A percentile compares a stretch with the other conserved stretches of the same genome.
These are phyloP conservation scores for Chirona hameri DNA, from an alignment of 2,888 invertebrate genomes.

Conservation along the genomic window DNA sequence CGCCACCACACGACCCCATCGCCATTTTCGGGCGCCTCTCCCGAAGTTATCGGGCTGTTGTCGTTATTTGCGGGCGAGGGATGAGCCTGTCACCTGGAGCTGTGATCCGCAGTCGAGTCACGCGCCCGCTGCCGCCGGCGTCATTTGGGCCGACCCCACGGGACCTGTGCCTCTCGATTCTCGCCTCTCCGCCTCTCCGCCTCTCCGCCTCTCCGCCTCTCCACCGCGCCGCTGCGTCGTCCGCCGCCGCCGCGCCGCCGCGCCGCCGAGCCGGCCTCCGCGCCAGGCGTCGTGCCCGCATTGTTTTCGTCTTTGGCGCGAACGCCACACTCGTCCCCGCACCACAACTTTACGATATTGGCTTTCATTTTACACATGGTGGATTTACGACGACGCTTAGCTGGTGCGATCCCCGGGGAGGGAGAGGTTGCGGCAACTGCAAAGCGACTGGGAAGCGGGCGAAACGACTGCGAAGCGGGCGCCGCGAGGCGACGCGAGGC, in stretches of 20 bases:
- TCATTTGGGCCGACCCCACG: neutral
- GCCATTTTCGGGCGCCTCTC: too few species aligned
- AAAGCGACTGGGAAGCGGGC: neutral
- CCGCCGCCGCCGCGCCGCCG: neutral
- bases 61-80: too few species aligned
- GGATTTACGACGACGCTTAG: conserved; percentile 8
- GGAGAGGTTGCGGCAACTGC: neutral
- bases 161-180: neutral
- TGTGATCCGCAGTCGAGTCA: neutral
- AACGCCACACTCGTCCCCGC: neutral
- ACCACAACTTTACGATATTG: conserved; percentile 5
- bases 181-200: too few species aligned
- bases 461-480: neutral
- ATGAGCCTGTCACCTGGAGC: neutral
- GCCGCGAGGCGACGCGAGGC: neutral
- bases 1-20: too few species aligned
- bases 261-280: neutral
- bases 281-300: neutral
- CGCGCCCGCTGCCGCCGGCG: neutral
- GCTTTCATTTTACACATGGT: conserved; percentile 24
- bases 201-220: too few species aligned
- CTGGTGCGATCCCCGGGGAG: neutral
- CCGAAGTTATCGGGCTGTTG: too few species aligned
- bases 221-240: too few species aligned
- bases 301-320: conserved; percentile 1